A percentile compares a stretch with the other conserved stretches of the same genome.
Conservation (phyloP, 2,113 vertebrate species). For the Ageneiosus marmoratus region DNA sequence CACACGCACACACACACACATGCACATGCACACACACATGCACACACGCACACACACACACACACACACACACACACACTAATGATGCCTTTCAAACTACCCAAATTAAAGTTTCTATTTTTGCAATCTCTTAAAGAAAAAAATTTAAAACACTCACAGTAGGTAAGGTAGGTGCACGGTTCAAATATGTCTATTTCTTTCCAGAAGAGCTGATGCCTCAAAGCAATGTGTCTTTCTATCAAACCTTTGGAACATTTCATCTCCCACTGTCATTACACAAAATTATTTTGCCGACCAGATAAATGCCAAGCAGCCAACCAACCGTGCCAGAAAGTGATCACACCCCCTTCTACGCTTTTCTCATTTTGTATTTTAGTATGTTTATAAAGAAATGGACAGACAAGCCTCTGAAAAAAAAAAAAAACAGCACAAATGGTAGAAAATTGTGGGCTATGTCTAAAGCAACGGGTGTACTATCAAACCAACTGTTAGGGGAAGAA, state of each 20-base stretch:
- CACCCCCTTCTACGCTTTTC: neutral
- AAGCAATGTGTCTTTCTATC: constrained; percentile 24
- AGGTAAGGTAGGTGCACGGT: neutral
- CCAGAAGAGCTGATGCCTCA: constrained; percentile 3
- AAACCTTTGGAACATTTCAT: constrained; percentile 13
- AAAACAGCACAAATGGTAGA: neutral
- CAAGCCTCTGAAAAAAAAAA: neutral
- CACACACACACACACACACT: neutral
- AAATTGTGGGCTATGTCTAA: neutral
- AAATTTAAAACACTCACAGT: neutral
- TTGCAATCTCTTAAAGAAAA: neutral
- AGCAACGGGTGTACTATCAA: neutral
- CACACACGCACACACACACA: neutral
- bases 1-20: neutral
- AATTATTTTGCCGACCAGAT: constrained; percentile 20
- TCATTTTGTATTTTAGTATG: neutral
- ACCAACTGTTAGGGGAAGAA: neutral
- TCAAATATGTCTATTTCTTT: neutral
- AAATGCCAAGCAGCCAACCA: neutral
- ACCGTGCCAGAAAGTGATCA: neutral
- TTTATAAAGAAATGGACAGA: neutral
- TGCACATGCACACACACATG: too few species aligned
- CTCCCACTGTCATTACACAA: constrained; percentile 15
- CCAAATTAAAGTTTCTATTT: constrained; percentile 4
- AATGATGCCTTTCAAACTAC: neutral